Base-by-base conservation (phyloP, 2,888 invertebrate genomes). In the Drosophila sordidula region DNA sequence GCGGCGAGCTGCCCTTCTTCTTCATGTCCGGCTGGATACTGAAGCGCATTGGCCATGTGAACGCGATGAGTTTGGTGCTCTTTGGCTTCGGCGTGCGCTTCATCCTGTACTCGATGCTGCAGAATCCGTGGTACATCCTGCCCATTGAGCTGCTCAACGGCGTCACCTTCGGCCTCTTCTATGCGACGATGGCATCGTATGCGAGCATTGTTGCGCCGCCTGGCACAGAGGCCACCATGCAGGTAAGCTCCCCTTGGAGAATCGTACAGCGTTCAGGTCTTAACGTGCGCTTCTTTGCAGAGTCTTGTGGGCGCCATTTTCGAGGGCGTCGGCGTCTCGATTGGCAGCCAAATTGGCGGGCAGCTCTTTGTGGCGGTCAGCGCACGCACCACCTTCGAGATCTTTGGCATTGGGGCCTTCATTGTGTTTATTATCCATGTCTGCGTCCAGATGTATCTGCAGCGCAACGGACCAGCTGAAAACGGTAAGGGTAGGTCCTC, bases 141-240 rank as follows among this genome's bases (percentile, higher is more conserved):
- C 95, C 97, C 0, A 95, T 98, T 54, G 98, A 98, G 92, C 91
- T 97, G 68, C 92, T 96, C 8, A 97, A 98, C 92, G 98, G 98
- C 0, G 93, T 98, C 22, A 97, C 98, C 0, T 96, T 97, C 90
- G 98, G 98, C 18, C 94, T 98, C 90, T 96, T 96, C 87, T 98
- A 96, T 91, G 95, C 97, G 0, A 95, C 97, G 9, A 97, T 97
- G 96, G 95, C 97, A 16, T 96, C 97, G 0, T 98, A 97, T 91
- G 97, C 97, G 0, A 96, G 95, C 89, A 94, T 96, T 69, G 94
- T 97, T 0, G 95, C 97, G 2, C 97, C 97, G 1, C 94, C 95
- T 0, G 97, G 97, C 9, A 96, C 96, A 0, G 96, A 97, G 92
- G 96, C 97, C 0, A 97, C 98, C 12, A 95, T 97, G 87, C 97